Base-by-base conservation (phyloP, 2,113 vertebrate genomes). In the Colinus virginianus region DNA sequence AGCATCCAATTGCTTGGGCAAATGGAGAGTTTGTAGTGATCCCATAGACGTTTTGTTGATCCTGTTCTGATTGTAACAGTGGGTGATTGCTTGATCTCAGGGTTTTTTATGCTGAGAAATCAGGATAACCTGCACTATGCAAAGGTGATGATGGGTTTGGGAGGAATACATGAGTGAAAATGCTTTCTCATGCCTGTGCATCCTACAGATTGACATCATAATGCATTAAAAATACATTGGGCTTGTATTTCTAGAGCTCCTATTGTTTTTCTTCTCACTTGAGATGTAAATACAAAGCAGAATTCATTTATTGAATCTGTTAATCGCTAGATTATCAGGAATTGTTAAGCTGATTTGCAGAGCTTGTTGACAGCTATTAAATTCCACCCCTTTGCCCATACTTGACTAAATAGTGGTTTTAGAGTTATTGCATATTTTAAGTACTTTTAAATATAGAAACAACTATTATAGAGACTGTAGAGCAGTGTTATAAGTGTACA, bases 301-400 rank as follows among this genome's bases (percentile, higher is more conserved):
- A 55, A 32, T 17, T 46, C 34, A 14, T 75, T 81, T 79, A 76
- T 72, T 2, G 1, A 49, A 61, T 70, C 34, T 59, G 32, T 83
- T 79, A 75, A 69, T 78, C 76, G 83, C 81, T 80, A 61, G 70
- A 93, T 96, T 92, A 93, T 34, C 23, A 16, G 28, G 42, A 58
- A 36, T 34, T 76, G 34, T 76, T 90, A 84, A 92, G 69, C 38
- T 94, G 66, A 89, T 82, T 78, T 92, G n/a, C 42, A 68, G 71
- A 84, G 28, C 32, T 88, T 83, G 43, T 79, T 90, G 58, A 77
- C 45, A 76, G 59, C 46, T 75, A 9, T 55, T 72, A 71, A 26
- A 6, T 71, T 81, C 87, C 30, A 72, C 55, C 46, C 84, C 53
- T 88, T 86, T 87, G 72, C 17, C 16, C 6, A 3, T 72, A 34